Evolutionary conservation across 2,797 vertebrate genomes (phyloP).

Genomic region (Numenius phaeopus): DNA sequence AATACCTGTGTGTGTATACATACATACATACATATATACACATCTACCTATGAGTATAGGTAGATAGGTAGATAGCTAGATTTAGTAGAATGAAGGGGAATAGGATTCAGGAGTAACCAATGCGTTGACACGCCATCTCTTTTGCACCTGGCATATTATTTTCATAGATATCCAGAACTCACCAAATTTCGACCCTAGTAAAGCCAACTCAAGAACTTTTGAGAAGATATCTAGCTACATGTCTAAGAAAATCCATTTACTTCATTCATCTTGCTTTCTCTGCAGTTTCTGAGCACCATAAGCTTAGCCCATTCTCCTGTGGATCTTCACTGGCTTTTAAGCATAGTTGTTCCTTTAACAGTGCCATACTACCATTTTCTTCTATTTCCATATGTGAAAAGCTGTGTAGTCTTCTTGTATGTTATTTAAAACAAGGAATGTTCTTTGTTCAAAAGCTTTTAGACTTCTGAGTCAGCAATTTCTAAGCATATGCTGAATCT

Average conservation of each 20-base stretch:
- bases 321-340: not conserved
- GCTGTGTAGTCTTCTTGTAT: not conserved
- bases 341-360: not conserved
- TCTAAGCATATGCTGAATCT: constrained; percentile 15
- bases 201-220: not conserved
- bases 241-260: not conserved
- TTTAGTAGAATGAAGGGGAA: not conserved
- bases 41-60: not conserved
- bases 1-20: not conserved
- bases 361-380: not conserved
- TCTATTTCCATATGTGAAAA: not conserved
- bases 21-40: not conserved
- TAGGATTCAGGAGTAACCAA: not conserved
- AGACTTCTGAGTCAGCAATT: not conserved
- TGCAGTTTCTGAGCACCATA: not conserved
- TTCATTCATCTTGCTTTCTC: not conserved
- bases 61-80: not conserved
- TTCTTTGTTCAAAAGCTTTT: not conserved
- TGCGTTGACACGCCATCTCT: not conserved
- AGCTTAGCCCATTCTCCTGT: not conserved
- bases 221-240: not conserved
- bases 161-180: not conserved
- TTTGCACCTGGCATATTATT: not conserved
- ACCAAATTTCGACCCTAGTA: not conserved
- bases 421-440: not conserved